Evolutionary conservation across 2,797 vertebrate species (phyloP).

Genomic region (Siniperca obscura): DNA sequence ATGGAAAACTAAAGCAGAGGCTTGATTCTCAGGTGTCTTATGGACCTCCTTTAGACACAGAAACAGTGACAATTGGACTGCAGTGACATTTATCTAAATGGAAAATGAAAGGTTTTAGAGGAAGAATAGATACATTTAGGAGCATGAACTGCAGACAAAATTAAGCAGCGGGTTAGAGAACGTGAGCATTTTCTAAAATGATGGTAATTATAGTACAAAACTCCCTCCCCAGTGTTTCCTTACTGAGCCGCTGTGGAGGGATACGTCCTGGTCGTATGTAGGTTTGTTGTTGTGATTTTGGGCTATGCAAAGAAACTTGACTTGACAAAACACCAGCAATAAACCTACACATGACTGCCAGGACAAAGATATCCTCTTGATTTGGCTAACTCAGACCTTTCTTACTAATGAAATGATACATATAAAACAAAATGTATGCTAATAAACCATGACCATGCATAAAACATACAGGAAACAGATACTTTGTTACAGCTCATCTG

Average conservation of each 20-base stretch:
- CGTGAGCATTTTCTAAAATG: not conserved
- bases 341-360: not conserved
- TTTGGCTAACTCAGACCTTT: not conserved
- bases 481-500: too few species aligned
- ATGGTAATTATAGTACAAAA: not conserved
- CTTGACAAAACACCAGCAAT: not conserved
- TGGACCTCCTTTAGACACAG: slow-evolving; percentile 2
- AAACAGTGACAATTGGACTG: not conserved
- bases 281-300: not conserved
- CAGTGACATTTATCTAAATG: not conserved
- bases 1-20: slow-evolving; percentile 15
- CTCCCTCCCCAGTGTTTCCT: not conserved
- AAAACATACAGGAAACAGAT: not conserved
- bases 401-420: not conserved
- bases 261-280: not conserved
- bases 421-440: not conserved
- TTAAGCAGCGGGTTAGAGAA: not conserved
- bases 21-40: slow-evolving; percentile 23
- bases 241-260: not conserved
- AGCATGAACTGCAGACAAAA: not conserved
- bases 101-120: not conserved
- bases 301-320: not conserved
- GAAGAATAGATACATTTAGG: not conserved
- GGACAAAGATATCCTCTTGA: not conserved
- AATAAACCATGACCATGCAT: not conserved